Evolutionary conservation across 2,888 invertebrate genomes (phyloP), one percentile per base, ranked within the genome.

Genomic region (Dicyrtomina minuta): DNA sequence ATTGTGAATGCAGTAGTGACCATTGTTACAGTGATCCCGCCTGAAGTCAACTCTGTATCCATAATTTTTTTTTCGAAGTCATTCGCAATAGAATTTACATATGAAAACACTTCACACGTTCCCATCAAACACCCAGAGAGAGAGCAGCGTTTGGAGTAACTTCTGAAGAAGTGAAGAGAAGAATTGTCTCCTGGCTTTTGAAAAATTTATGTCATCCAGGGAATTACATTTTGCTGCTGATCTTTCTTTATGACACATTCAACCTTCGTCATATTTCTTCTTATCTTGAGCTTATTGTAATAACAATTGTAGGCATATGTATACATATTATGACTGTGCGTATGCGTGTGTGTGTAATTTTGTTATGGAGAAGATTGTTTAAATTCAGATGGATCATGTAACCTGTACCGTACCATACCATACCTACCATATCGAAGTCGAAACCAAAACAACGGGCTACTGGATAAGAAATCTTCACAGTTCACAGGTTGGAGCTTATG

Each of bases 71-170:
- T 33, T n/a, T 33, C 6, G 22, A 24, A 55, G 24, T 27, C 27
- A 33, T 49, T 15, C 17, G 26, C 51, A 51, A 33, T 64, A 26
- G 51, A 64, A 64, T 64, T 64, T 64, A 51, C 64, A 64, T 64
- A 64, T 51, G 51, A 64, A 64, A 51, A 39, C 49, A 64, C 51
- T 64, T 64, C 64, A 64, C 64, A 64, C 64, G 64, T 64, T 53
- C 64, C 39, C 64, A 39, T 53, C 26, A 46, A 15, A 46, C n/a
- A n/a, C 46, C 46, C 15, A 46, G 46, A 46, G 15, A 15, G 17
- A 46, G 46, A 46, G 4, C 46, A 46, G 12, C n/a, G 17, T n/a
- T 20, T 26, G 15, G 33, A 17, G 27, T 12, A 39, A 39, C 39
- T 60, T 43, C 22, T 60, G 41, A 60, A 41, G 43, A 60, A 43